Evolutionary conservation across 2,888 invertebrate genomes (phyloP), one percentile per base, ranked within the genome.

Genomic region (Drosophila trichaetosa): DNA sequence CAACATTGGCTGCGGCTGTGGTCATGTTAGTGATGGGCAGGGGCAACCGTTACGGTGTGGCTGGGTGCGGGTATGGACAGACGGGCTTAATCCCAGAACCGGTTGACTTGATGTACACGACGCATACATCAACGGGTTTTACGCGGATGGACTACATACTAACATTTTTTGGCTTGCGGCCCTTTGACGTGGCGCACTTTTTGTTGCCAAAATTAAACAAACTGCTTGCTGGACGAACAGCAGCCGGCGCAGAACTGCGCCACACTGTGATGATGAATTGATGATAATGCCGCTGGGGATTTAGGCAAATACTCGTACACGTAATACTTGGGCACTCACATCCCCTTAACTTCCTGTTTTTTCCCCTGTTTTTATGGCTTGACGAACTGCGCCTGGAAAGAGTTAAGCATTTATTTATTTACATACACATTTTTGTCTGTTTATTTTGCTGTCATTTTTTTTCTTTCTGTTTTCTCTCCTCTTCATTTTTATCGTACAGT

Each of bases 361-460:
- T 27, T 29, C 33, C n/a, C 10, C 34, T 24, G 53, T 62, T 65
- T 56, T 68, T 72, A 68, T 74, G 59, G 52, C 69, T 51, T 38
- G 56, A 38, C 72, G 67, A 83, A 87, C 87, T 76, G 79, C 77
- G 82, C 82, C 87, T 79, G 73, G 59, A 79, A 89, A 76, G 89
- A 84, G 85, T 85, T 87, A 89, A 87, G 82, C 82, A 87, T 84
- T 87, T 89, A 80, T 89, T 89, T 89, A 89, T 84, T 87, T 82
- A 89, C 89, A 83, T 67, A 73, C 68, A 82, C 69, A 82, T 74
- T 80, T 75, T 63, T 59, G 58, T 53, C 53, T 66, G 57, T 69
- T 69, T 69, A 63, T 79, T 36, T 48, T 52, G 49, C 73, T 70
- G 76, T 74, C 79, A 57, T 60, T 69, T 72, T 70, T 34, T 4